These are phyloP conservation scores for Salvelinus namaycush DNA, from an alignment of 2,113 vertebrate species.

Conservation along the genomic window DNA sequence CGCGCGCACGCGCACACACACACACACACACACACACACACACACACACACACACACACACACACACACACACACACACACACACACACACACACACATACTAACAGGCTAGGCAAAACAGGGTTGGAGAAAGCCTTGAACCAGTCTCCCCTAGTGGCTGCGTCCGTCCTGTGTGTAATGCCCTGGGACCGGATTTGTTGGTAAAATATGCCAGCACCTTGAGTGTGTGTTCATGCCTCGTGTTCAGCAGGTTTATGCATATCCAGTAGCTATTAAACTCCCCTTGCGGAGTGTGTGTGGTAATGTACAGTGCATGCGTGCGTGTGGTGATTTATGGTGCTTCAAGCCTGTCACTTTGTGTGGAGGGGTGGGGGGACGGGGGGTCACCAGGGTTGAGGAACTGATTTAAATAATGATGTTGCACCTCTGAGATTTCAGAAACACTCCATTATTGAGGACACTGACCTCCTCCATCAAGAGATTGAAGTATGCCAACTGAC, in stretches of 20 bases:
- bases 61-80: too few species aligned
- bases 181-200: not conserved
- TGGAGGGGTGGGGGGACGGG: too few species aligned
- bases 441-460: conserved; percentile 48
- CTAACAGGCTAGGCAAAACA: not conserved
- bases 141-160: not conserved
- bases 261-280: conserved; percentile 12
- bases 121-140: not conserved
- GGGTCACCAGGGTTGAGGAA: conserved; percentile 9
- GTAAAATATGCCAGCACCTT: not conserved
- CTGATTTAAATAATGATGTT: conserved; percentile 53
- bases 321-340: not conserved
- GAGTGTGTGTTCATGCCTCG: not conserved
- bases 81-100: too few species aligned
- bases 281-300: not conserved
- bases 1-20: too few species aligned
- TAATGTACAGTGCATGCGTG: not conserved
- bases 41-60: too few species aligned
- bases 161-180: not conserved
- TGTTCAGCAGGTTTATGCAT: conserved; percentile 6
- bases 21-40: too few species aligned
- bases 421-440: conserved; percentile 34
- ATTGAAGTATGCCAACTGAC: not conserved
- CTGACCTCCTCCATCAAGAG: not conserved
- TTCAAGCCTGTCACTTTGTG: too few species aligned